Percentiles rank a stretch among this genome's conserved stretches.
These are phyloP conservation scores for Atrina japonica DNA, from an alignment of 2,888 invertebrate genomes.

Conservation along the genomic window DNA sequence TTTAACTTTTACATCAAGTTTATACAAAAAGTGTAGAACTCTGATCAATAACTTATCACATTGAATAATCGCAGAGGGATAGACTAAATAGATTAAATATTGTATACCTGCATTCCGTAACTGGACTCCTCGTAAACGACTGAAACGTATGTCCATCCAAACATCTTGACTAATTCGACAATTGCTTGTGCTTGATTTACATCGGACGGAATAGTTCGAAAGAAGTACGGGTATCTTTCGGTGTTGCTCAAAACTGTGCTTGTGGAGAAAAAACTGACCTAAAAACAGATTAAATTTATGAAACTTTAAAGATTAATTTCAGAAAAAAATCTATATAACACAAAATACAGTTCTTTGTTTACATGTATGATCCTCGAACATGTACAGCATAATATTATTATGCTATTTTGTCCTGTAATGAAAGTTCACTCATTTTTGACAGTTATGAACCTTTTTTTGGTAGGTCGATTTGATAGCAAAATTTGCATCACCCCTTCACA, in stretches of 20 bases:
- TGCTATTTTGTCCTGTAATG: too few species aligned
- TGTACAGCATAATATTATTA: too few species aligned
- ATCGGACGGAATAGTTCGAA: slow-evolving; percentile 96
- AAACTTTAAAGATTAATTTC: slow-evolving; percentile 4
- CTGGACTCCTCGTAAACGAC: slow-evolving; percentile 98
- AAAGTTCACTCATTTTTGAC: too few species aligned
- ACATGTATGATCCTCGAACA: too few species aligned
- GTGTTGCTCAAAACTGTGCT: slow-evolving; percentile 96
- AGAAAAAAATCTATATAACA: neutral
- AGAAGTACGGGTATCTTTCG: slow-evolving; percentile 96
- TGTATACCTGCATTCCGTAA: slow-evolving; percentile 96
- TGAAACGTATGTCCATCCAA: slow-evolving; percentile 96
- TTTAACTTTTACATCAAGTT: too few species aligned
- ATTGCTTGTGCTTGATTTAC: slow-evolving; percentile 94
- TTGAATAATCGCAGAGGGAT: too few species aligned
- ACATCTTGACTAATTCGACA: slow-evolving; percentile 93
- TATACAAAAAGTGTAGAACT: too few species aligned
- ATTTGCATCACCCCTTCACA: neutral
- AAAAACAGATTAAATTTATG: slow-evolving; percentile 78
- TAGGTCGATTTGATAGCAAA: neutral
- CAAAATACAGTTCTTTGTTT: too few species aligned
- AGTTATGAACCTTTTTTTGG: too few species aligned
- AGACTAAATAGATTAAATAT: too few species aligned
- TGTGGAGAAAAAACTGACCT: slow-evolving; percentile 98
- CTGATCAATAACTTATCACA: too few species aligned